Percentiles rank a stretch among this genome's conserved stretches.
These are phyloP conservation scores for Microtus montanus DNA, from an alignment of 2,113 vertebrate genomes.

Conservation along the genomic window DNA sequence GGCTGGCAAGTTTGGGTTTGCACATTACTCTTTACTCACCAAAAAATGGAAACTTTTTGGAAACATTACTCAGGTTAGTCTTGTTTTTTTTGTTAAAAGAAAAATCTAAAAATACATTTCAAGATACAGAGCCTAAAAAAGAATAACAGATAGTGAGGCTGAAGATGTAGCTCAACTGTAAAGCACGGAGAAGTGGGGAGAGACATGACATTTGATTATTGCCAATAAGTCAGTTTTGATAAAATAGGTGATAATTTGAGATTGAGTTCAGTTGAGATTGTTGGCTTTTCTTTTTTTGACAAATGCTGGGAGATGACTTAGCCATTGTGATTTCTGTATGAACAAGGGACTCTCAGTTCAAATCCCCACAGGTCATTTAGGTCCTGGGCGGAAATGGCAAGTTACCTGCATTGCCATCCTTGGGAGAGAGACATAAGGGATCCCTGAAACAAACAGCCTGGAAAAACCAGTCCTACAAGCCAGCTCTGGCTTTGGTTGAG, in stretches of 20 bases:
- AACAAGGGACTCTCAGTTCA: background rate
- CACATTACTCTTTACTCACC: constrained; percentile 97
- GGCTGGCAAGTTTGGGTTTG: constrained; percentile 97
- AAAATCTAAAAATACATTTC: constrained; percentile 7
- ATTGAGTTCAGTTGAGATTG: constrained; percentile 12
- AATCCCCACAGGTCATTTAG: background rate
- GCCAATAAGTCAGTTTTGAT: constrained; percentile 16
- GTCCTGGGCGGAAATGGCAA: background rate
- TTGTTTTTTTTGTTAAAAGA: background rate
- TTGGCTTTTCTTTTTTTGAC: constrained; percentile 49
- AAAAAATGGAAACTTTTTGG: constrained; percentile 99
- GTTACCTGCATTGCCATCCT: background rate
- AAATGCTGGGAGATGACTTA: background rate
- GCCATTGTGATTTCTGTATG: background rate
- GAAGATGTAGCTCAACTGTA: background rate
- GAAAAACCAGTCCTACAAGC: background rate
- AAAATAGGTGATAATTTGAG: constrained; percentile 20
- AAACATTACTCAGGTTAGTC: constrained; percentile 96
- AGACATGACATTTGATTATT: background rate
- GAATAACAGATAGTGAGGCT: background rate
- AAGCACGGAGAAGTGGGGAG: background rate
- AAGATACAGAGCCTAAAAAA: constrained; percentile 21
- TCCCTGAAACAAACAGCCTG: background rate
- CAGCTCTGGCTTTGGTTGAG: too few species aligned
- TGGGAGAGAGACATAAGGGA: background rate